Conservation (phyloP, 2,113 vertebrate species). For the Ascaphus truei region DNA sequence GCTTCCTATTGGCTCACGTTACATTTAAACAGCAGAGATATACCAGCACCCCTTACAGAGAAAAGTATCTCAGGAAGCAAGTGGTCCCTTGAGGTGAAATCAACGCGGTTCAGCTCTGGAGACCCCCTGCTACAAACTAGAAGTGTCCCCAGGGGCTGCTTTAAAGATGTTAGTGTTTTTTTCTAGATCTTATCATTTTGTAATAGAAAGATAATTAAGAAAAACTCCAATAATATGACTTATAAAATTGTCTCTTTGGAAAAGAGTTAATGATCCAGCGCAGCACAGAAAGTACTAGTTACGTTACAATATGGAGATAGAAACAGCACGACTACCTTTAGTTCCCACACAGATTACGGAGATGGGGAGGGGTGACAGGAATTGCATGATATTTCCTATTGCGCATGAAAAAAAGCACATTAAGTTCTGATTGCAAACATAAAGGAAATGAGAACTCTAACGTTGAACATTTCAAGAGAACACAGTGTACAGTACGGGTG, state of each 20-base stretch:
- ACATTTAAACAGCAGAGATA: no score
- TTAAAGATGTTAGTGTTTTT: no score
- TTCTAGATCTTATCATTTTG: neutral
- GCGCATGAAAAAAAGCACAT: constrained; percentile 25
- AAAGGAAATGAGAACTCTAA: constrained; percentile 14
- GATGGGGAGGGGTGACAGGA: neutral
- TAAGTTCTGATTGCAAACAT: constrained; percentile 9
- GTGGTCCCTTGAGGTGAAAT: no score
- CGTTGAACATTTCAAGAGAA: constrained; percentile 1
- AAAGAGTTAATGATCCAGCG: neutral
- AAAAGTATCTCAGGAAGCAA: no score
- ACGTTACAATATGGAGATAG: neutral
- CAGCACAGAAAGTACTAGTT: constrained; percentile 4
- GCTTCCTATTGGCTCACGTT: no score
- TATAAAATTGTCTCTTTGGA: neutral
- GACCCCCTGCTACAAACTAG: no score
- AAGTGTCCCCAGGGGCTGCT: no score
- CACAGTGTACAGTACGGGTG: no score
- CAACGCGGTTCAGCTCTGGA: no score
- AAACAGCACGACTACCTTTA: no score
- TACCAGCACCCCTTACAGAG: no score
- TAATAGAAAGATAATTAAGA: neutral
- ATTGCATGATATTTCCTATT: constrained; percentile 33
- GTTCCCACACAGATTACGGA: constrained; percentile 25
- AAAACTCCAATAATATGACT: neutral